Conservation (phyloP, 2,113 vertebrate species). For the Danionella cerebrum region DNA sequence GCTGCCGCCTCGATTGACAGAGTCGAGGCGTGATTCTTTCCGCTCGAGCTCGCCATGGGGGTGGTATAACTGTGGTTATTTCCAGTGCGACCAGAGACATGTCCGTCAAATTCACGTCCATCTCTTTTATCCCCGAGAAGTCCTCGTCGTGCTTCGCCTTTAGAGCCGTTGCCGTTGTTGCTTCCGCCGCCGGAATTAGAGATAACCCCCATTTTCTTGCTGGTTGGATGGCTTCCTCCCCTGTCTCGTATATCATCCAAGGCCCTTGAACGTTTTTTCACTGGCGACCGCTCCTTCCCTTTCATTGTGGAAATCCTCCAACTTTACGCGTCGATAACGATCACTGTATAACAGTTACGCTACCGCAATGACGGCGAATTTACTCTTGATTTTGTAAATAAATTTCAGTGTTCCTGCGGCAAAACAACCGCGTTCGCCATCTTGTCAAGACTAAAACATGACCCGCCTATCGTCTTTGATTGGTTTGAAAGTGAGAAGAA, state of each 20-base stretch:
- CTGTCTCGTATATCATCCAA: slow-evolving; percentile 78
- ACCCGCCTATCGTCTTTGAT: slow-evolving; percentile 47
- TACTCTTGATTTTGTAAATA: background rate
- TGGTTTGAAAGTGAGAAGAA: slow-evolving; percentile 52
- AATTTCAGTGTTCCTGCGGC: slow-evolving; percentile 57
- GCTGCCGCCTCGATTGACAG: slow-evolving; percentile 59
- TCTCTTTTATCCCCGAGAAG: slow-evolving; percentile 77
- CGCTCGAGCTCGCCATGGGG: slow-evolving; percentile 63
- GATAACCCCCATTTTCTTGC: slow-evolving; percentile 82
- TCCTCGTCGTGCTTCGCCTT: slow-evolving; percentile 71
- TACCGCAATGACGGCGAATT: background rate
- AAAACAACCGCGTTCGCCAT: slow-evolving; percentile 71
- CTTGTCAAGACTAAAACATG: slow-evolving; percentile 57
- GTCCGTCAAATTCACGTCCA: slow-evolving; percentile 73
- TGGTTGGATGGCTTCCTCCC: slow-evolving; percentile 76
- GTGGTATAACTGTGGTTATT: slow-evolving; percentile 67
- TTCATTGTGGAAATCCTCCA: slow-evolving; percentile 70
- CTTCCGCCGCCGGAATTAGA: slow-evolving; percentile 61
- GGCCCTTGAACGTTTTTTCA: slow-evolving; percentile 89
- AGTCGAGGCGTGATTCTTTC: slow-evolving; percentile 67
- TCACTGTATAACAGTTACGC: background rate
- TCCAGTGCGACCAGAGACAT: slow-evolving; percentile 67
- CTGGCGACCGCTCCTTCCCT: slow-evolving; percentile 91
- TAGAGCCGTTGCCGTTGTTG: slow-evolving; percentile 71
- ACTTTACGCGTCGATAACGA: slow-evolving; percentile 21